A percentile compares a stretch with the other conserved stretches of the same genome.
These are phyloP conservation scores for Drepana falcataria DNA, from an alignment of 2,888 invertebrate species.

Conservation along the genomic window DNA sequence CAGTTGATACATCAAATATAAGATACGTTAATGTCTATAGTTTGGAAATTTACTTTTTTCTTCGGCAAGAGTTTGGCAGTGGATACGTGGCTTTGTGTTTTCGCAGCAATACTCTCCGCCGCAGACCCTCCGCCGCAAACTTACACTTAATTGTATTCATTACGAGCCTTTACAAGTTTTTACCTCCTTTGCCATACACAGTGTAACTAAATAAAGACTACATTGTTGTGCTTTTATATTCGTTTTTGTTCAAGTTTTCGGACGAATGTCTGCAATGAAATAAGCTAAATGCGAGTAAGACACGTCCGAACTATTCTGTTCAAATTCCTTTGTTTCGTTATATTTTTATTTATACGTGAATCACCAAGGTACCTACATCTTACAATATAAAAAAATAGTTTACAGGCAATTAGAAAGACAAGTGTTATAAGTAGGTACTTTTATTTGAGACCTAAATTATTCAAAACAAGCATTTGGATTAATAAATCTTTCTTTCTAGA, in stretches of 20 bases:
- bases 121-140: constrained; percentile 47
- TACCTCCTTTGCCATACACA: constrained; percentile 35
- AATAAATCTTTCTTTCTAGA: too few relatives aligned
- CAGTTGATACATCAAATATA: too few relatives aligned
- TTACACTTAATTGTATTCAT: constrained; percentile 54
- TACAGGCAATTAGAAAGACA: too few relatives aligned
- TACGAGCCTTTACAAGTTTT: constrained; percentile 54
- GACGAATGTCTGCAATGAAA: neutral
- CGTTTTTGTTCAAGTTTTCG: constrained; percentile 1
- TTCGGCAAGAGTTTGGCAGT: constrained; percentile 42
- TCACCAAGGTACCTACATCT: too few relatives aligned
- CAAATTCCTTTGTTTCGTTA: too few relatives aligned
- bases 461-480: too few relatives aligned
- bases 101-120: constrained; percentile 45
- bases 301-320: too few relatives aligned
- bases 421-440: too few relatives aligned
- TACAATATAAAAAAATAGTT: too few relatives aligned
- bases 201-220: constrained; percentile 18
- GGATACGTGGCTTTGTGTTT: constrained; percentile 50
- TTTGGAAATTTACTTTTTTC: constrained; percentile 35
- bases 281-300: neutral
- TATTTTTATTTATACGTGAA: too few relatives aligned
- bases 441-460: too few relatives aligned
- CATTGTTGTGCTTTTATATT: constrained; percentile 18
- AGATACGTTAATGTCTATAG: too few relatives aligned